These are phyloP conservation scores for Rhamphomyia laevipes DNA, from an alignment of 2,888 invertebrate species.

Conservation along the genomic window DNA sequence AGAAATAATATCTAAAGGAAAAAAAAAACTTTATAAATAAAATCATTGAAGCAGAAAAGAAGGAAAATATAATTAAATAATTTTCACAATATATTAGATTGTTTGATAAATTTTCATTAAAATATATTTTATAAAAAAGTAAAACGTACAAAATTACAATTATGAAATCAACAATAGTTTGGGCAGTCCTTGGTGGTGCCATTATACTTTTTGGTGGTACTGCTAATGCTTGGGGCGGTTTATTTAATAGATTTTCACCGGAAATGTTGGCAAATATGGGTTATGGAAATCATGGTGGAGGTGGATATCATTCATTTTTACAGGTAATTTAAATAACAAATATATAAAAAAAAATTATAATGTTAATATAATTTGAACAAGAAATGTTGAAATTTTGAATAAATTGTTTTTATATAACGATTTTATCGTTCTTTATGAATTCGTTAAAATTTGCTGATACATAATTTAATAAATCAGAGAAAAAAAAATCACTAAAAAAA, in stretches of 20 bases:
- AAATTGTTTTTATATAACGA: too few relatives aligned
- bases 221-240: slow-evolving; percentile 62
- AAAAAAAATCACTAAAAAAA: too few relatives aligned
- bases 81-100: background rate
- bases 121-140: background rate
- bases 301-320: slow-evolving; percentile 38
- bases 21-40: too few relatives aligned
- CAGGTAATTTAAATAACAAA: slow-evolving; percentile 36
- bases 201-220: slow-evolving; percentile 24
- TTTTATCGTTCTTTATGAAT: too few relatives aligned
- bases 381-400: too few relatives aligned
- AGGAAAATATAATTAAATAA: background rate
- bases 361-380: too few relatives aligned
- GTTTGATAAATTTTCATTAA: too few relatives aligned
- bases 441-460: too few relatives aligned
- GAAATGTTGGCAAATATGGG: slow-evolving; percentile 72
- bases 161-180: slow-evolving; percentile 27
- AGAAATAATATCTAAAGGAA: too few relatives aligned
- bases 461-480: too few relatives aligned
- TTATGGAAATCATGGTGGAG: slow-evolving; percentile 55
- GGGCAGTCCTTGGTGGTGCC: slow-evolving; percentile 22
- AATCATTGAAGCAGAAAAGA: background rate
- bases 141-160: slow-evolving; percentile 3
- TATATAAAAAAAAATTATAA: too few relatives aligned
- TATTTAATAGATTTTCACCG: slow-evolving; percentile 76